These are phyloP conservation scores for Ceraclea dissimilis DNA, from an alignment of 2,888 invertebrate species.

Conservation along the genomic window DNA sequence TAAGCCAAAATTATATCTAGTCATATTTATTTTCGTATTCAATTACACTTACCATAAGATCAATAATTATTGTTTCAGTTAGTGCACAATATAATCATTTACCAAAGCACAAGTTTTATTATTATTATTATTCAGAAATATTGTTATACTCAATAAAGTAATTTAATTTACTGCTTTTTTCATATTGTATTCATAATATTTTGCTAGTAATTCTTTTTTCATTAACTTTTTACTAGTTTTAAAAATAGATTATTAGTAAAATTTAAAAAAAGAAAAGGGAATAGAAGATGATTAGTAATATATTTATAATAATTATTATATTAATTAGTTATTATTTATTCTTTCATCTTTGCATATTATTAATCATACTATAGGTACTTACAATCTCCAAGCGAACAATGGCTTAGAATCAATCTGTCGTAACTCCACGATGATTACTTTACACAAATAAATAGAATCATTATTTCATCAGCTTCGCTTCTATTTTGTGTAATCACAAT, in stretches of 20 bases:
- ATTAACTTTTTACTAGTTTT: slow-evolving; percentile 21
- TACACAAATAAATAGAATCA: no score
- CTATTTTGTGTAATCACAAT: no score
- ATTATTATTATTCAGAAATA: slow-evolving; percentile 16
- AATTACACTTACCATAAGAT: slow-evolving; percentile 22
- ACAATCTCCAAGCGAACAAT: no score
- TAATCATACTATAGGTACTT: no score
- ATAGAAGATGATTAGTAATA: no score
- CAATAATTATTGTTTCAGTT: slow-evolving; percentile 18
- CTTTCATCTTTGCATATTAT: no score
- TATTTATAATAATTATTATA: no score
- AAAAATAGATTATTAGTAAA: slow-evolving; percentile 18
- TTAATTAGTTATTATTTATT: no score
- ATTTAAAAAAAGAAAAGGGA: no score
- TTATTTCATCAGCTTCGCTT: not conserved
- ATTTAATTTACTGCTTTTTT: slow-evolving; percentile 22
- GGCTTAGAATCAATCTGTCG: no score
- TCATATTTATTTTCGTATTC: slow-evolving; percentile 27
- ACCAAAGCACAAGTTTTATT: slow-evolving; percentile 20
- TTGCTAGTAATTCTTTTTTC: slow-evolving; percentile 23
- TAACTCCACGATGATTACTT: no score
- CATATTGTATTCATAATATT: slow-evolving; percentile 5
- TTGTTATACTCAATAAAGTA: not conserved
- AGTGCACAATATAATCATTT: slow-evolving; percentile 22
- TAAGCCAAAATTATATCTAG: slow-evolving; percentile 27